Percentiles rank a stretch among this genome's conserved stretches.
Evolutionary conservation across 1,140 invertebrate species (phyloP).

Genomic region (Diprion similis): DNA sequence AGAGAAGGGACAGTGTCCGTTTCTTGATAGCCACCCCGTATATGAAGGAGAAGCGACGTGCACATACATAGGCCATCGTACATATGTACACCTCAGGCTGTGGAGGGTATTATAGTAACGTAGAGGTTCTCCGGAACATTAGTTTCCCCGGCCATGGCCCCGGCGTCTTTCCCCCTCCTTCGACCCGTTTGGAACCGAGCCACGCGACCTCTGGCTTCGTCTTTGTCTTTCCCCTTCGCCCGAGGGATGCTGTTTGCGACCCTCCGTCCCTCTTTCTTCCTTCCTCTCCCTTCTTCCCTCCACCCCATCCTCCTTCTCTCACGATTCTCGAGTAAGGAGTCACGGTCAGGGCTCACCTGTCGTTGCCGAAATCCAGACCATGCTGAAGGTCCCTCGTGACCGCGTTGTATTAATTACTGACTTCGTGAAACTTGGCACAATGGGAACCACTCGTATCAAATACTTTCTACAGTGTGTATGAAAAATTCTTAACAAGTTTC

Average conservation of each 20-base stretch:
- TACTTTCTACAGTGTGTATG: no score
- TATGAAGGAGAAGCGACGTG: background rate
- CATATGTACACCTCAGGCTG: background rate
- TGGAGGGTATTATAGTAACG: background rate
- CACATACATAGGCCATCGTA: background rate
- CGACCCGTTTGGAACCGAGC: background rate
- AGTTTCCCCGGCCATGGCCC: background rate
- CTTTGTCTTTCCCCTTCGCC: background rate
- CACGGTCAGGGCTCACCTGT: background rate
- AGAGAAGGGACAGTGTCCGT: background rate
- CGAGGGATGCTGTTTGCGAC: background rate
- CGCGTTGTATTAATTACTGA: no score
- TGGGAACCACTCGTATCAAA: no score
- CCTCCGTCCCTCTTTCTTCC: background rate
- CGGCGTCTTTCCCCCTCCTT: background rate
- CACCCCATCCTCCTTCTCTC: no score
- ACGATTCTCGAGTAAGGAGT: background rate
- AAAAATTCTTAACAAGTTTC: no score
- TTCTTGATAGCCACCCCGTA: background rate
- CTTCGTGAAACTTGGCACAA: no score
- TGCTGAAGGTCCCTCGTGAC: no score
- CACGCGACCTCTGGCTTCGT: constrained; percentile 3
- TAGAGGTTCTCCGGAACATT: constrained; percentile 5
- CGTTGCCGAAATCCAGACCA: background rate
- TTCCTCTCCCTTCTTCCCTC: background rate